Base-by-base conservation (phyloP, 2,888 invertebrate genomes). In the Invenusta paracnida region DNA sequence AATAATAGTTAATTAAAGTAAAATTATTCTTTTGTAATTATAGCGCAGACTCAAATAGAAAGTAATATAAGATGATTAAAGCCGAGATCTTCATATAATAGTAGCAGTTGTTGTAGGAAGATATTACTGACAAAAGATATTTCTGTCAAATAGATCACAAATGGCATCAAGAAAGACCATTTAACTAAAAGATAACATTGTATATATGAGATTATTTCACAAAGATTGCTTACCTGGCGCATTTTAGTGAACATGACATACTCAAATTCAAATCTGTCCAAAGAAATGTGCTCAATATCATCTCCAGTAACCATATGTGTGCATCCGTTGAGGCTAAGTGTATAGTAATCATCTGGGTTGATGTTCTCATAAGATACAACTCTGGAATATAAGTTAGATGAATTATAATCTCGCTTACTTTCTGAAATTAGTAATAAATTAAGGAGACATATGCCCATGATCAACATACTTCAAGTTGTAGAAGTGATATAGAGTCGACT, bases 281-380 rank as follows among this genome's bases (percentile, higher is more conserved):
- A 92, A 11, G 94, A 93, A 0, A 95, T 95, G 89, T 95, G 96
- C 17, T 94, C 94, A 91, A 94, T 94, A 90, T 95, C 95, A 85
- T 93, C 93, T 48, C 91, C 91, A 23, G 86, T 88, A 17, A 90
- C 88, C 88, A 91, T 17, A 93, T 95, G 94, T n/a, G 95, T 94
- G 0, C 96, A 95, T 0, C 96, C 96, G 89, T 94, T 94, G 0
- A 93, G 92, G 88, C 96, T 95, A 88, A 96, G 94, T 0, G 96
- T 96, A 89, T 95, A 94, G 90, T 94, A 95, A 89, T 95, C 94
- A 23, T 92, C 93, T 89, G 93, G 94, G 88, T 94, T 94, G 28
- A 95, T 92, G 84, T 94, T 92, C 67, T 94, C 93, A 89, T 94
- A 96, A 0, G 94, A 93, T 0, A 95, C 95, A 66, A 95, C 94